Evolutionary conservation across 2,113 vertebrate genomes (phyloP).

Genomic region (Camelus bactrianus): DNA sequence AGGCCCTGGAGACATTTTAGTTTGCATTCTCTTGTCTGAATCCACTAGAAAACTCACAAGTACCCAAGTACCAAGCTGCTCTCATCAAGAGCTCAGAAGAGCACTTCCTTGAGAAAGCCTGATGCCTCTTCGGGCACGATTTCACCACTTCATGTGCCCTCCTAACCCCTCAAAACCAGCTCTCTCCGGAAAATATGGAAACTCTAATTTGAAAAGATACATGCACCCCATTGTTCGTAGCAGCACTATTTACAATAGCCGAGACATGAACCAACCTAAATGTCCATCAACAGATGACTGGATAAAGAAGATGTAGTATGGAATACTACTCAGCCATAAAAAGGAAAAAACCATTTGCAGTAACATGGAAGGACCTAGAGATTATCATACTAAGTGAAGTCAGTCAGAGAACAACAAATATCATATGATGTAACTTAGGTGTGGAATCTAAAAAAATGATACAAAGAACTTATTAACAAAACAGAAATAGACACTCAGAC

Average conservation of each 20-base stretch:
- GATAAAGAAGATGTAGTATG: not conserved
- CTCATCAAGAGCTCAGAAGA: not conserved
- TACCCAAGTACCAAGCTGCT: not conserved
- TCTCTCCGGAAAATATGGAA: not conserved
- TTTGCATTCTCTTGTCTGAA: not conserved
- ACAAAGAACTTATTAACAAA: not conserved
- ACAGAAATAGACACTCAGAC: not conserved
- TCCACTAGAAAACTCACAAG: not conserved
- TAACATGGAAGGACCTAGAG: not conserved
- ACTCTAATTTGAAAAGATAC: not conserved
- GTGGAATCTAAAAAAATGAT: not conserved
- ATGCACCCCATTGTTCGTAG: not conserved
- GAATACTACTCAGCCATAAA: not conserved
- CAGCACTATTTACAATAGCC: not conserved
- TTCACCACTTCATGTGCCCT: not conserved
- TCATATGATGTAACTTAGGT: not conserved
- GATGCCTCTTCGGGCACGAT: not conserved
- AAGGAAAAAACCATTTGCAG: not conserved
- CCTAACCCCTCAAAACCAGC: not conserved
- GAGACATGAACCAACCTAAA: not conserved
- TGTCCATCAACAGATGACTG: not conserved
- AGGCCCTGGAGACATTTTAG: not conserved
- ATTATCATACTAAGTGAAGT: not conserved
- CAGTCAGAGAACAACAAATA: not conserved
- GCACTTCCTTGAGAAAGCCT: not conserved